These are phyloP conservation scores for Myanophis thanlyinensis DNA, from an alignment of 2,113 vertebrate species.

Conservation along the genomic window DNA sequence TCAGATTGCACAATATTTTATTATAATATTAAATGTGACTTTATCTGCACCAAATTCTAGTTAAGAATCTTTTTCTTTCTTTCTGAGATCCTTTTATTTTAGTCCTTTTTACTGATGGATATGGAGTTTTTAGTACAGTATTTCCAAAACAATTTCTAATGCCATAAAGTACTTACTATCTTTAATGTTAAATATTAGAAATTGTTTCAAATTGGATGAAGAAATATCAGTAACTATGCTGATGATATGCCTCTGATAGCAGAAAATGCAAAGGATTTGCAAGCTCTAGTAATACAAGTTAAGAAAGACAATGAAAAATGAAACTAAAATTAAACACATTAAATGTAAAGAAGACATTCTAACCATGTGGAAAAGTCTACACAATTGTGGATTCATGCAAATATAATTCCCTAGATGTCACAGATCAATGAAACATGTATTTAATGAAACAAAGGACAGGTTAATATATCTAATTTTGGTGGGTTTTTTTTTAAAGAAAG, in stretches of 20 bases:
- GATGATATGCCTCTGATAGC: neutral
- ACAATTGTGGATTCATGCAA: neutral
- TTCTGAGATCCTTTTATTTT: conserved; percentile 34
- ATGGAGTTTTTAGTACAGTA: conserved; percentile 33
- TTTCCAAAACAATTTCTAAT: conserved; percentile 22
- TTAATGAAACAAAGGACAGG: neutral
- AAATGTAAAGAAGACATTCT: neutral
- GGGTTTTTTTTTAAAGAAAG: neutral
- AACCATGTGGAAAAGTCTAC: neutral
- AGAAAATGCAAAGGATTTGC: neutral
- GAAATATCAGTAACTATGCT: conserved; percentile 21
- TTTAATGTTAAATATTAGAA: conserved; percentile 15
- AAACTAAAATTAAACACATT: neutral
- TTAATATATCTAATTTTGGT: neutral
- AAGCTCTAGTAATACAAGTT: neutral
- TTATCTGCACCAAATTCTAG: conserved; percentile 15
- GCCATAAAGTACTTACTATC: conserved; percentile 4
- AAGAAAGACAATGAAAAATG: neutral
- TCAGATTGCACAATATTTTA: neutral
- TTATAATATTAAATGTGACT: conserved; percentile 27
- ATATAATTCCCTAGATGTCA: neutral
- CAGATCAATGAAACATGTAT: neutral
- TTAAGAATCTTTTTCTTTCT: conserved; percentile 41
- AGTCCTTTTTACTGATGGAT: conserved; percentile 39
- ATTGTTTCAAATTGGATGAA: neutral